Conservation (phyloP, 2,113 vertebrate species). For the Rhagologus leucostigma region DNA sequence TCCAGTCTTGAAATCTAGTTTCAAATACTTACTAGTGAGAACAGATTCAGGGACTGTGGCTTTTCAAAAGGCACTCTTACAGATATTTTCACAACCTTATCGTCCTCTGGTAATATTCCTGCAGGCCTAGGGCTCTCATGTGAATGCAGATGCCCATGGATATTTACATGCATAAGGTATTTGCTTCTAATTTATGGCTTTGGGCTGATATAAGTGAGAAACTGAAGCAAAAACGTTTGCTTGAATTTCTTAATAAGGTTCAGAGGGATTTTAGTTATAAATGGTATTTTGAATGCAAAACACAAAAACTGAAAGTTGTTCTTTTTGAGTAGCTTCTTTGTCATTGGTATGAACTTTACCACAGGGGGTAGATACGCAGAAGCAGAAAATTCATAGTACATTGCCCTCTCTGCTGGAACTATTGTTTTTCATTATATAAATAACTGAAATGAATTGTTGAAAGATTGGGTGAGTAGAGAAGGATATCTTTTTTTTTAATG, state of each 20-base stretch:
- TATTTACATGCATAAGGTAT: background rate
- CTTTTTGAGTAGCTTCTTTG: background rate
- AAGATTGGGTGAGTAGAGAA: background rate
- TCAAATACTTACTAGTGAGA: background rate
- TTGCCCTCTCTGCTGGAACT: slow-evolving; percentile 52
- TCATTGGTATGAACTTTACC: background rate
- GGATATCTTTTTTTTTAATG: background rate
- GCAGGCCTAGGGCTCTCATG: background rate
- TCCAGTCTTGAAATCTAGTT: background rate
- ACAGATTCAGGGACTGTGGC: background rate
- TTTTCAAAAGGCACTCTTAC: background rate
- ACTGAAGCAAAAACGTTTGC: background rate
- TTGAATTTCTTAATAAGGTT: slow-evolving; percentile 19
- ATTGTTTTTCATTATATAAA: slow-evolving; percentile 41
- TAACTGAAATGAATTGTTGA: slow-evolving; percentile 7
- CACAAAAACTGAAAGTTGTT: background rate
- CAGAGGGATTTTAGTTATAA: slow-evolving; percentile 5
- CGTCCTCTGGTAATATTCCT: background rate
- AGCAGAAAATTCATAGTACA: slow-evolving; percentile 48
- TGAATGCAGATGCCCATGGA: background rate
- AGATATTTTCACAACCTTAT: rapidly evolving
- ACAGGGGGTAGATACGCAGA: background rate
- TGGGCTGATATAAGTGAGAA: background rate
- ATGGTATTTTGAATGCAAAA: background rate
- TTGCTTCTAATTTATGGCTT: background rate